These are phyloP conservation scores for Salvelinus sp. DNA, from an alignment of 2,113 vertebrate genomes.

Conservation along the genomic window DNA sequence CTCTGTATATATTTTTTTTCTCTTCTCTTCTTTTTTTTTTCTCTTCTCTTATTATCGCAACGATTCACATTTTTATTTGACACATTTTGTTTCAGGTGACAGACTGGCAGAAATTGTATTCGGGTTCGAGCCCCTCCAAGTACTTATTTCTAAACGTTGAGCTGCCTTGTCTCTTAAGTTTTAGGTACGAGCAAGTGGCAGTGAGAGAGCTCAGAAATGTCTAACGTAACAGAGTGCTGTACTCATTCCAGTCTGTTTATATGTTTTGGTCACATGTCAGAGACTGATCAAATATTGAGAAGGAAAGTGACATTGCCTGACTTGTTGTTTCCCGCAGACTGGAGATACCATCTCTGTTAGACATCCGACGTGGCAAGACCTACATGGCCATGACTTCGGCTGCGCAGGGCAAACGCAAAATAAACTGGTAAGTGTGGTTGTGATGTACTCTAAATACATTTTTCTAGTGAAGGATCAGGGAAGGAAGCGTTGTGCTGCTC, in stretches of 20 bases:
- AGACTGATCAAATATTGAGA: not conserved
- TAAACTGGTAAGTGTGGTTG: constrained; percentile 72
- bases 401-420: constrained; percentile 86
- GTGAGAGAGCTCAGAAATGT: not conserved
- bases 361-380: constrained; percentile 68
- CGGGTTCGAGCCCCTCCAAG: not conserved
- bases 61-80: not conserved
- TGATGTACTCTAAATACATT: not conserved
- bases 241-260: not conserved
- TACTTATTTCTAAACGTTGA: not conserved
- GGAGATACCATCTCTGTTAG: constrained; percentile 66
- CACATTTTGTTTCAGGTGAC: not conserved
- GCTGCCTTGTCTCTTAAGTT: not conserved
- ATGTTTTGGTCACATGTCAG: not conserved
- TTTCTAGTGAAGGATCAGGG: not conserved
- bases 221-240: not conserved
- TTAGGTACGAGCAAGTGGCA: not conserved
- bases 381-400: constrained; percentile 95
- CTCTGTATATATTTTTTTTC: not conserved
- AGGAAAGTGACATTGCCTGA: not conserved
- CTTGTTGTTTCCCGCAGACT: constrained; percentile 60
- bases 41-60: not conserved
- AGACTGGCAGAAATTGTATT: not conserved
- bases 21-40: no score
- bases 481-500: not conserved